Evolutionary conservation across 2,797 vertebrate species (phyloP).

Genomic region (Sebastes nivosus): DNA sequence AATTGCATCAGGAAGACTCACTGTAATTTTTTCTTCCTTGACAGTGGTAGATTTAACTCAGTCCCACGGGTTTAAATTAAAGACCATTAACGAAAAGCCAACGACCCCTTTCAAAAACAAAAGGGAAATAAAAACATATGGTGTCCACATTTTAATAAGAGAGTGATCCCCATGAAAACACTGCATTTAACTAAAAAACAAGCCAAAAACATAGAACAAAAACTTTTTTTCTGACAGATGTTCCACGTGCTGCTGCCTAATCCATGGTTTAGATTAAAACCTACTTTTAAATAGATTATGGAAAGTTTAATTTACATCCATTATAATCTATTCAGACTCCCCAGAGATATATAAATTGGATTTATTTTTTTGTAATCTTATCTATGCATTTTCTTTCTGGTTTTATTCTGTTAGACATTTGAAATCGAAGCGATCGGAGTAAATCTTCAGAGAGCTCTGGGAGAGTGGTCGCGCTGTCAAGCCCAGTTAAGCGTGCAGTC

Average conservation of each 20-base stretch:
- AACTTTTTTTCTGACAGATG: constrained; percentile 19
- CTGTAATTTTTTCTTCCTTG: not conserved
- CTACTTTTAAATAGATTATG: constrained; percentile 15
- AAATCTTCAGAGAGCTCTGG: constrained; percentile 11
- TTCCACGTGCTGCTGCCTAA: constrained; percentile 10
- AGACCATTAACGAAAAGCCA: not conserved
- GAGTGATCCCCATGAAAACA: not conserved
- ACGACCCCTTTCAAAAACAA: not conserved
- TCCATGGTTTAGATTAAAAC: constrained; percentile 18
- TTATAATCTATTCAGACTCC: not conserved
- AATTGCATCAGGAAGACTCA: accelerated
- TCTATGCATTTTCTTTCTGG: not conserved
- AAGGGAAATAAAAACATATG: not conserved
- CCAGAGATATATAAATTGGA: not conserved
- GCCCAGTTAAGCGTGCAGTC: constrained; percentile 65
- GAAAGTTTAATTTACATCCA: not conserved
- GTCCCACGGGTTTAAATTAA: constrained; percentile 16
- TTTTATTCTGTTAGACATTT: not conserved
- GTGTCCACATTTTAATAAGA: not conserved
- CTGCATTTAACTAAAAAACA: not conserved
- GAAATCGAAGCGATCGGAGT: not conserved
- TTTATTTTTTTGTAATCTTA: not conserved
- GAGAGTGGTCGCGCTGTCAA: constrained; percentile 52
- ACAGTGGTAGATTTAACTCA: not conserved
- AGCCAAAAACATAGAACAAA: not conserved